Evolutionary conservation across 1,140 invertebrate species (phyloP), one percentile per base, ranked within the genome.

Genomic region (Micrasema longulum): DNA sequence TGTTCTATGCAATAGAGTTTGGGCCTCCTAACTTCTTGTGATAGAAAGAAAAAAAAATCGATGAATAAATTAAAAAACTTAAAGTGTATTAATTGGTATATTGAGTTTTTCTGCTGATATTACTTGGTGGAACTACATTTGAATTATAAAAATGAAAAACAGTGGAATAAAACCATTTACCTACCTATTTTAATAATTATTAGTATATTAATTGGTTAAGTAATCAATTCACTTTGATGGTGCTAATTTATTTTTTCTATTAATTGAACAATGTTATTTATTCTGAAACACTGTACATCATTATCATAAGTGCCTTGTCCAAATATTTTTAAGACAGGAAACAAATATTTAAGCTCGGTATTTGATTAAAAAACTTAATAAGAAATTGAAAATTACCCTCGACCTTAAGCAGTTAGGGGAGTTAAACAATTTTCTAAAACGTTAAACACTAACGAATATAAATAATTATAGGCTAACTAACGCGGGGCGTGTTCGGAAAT

Each of bases 401-500:
- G 12, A 31, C 52, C 23, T 31, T 20, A 12, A 14, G 26, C 35
- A 23, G 38, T 64, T 64, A 47, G 16, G 43, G 60, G 60, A 64
- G 60, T 45, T 45, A 55, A 68, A 66, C 45, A 66, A 66, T 66
- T 66, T 50, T 50, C 63, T 48, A 45, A 23, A 22, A 26, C 41
- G 26, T 20, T 31, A 35, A 48, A 20, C 50, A 41, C 48, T 57
- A 43, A 66, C n/a, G 50, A 52, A 55, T 26, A 16, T 23, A 60
- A 31, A 69, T 69, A 69, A 69, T 69, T 69, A 69, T 35, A 31
- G 41, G n/a, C n/a, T 31, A 60, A 12, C 16, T 45, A 55, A 41
- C 53, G 14, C 43, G 14, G 73, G 73, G 73, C 73, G 73, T 71
- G 69, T 16, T 57, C 26, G 41, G 52, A 75, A 69, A 75, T 75